Base-by-base conservation (phyloP, 2,113 vertebrate genomes). In the Bufo bufo region DNA sequence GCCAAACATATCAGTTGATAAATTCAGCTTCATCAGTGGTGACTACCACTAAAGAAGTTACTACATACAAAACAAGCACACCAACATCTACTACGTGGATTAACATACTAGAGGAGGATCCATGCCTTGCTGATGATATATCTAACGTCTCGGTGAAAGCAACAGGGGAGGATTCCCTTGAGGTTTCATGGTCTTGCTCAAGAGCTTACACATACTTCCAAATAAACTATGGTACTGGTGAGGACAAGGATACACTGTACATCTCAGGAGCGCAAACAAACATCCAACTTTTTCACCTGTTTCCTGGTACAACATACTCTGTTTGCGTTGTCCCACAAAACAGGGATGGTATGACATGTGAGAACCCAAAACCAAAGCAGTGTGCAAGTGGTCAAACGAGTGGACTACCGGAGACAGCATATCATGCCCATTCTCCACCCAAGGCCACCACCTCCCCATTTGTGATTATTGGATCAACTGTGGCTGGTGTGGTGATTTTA, bases 281-380 rank as follows among this genome's bases (percentile, higher is more conserved):
- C 14, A 71, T 89, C 61, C 71, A 84, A 2, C 87, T 90, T 23
- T 82, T 69, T 0, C 14, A 89, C 52, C 89, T 91, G 11, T 45
- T 12, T 0, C 17, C 43, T 1, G 65, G 77, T 16, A 72, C 75
- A 0, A 0, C 74, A 19, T 63, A 52, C 5, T 72, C 5, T 0
- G 0, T 83, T 43, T 90, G 77, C 6, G 58, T 90, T 50, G 47
- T 91, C 8, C 91, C 89, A 3, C 82, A 80, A 65, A 88, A 85
- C 17, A n/a, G 59, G 14, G 17, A 79, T 11, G 80, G 80, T 9
- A 13, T 16, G 2, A 54, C 77, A 43, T 90, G 91, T 61, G 50
- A n/a, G 11, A 13, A 2, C 11, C 88, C 89, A 3, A 19, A 74
- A 7, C 14, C 63, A 52, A 69, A 33, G 65, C 89, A 91, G 19